phyloP scores from a whole-genome alignment of 2,797 vertebrate genomes.

The Florisuga fusca region DNA sequence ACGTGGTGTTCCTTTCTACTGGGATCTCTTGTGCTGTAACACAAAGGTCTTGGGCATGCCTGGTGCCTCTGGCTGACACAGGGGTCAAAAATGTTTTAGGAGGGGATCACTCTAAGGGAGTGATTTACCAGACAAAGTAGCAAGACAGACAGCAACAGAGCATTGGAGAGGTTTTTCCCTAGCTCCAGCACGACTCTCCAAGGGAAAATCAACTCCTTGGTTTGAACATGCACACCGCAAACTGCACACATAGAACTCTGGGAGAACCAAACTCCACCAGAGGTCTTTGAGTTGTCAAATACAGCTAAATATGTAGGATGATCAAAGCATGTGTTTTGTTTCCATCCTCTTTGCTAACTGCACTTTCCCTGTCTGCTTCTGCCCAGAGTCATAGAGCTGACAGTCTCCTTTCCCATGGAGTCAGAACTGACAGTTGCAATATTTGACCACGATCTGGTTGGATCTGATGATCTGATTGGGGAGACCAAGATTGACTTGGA shows the following conservation, averaged over 20 bases:
- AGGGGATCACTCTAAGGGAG: neutral
- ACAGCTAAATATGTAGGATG: neutral
- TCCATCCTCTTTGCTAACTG: neutral
- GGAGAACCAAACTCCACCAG: neutral
- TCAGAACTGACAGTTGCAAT: conserved; percentile 87
- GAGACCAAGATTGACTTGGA: conserved; percentile 92
- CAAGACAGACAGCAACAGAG: neutral
- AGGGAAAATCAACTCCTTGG: neutral
- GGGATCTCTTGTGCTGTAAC: neutral
- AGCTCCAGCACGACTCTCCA: neutral
- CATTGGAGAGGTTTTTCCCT: neutral
- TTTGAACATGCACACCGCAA: neutral
- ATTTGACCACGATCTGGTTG: conserved; percentile 91
- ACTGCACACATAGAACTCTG: neutral
- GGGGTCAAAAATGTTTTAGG: neutral
- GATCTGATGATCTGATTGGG: conserved; percentile 90
- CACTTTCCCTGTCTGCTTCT: neutral
- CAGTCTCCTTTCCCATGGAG: conserved; percentile 89
- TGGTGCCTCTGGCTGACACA: neutral
- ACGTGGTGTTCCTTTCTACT: neutral
- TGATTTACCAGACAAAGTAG: neutral
- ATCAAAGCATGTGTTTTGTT: neutral
- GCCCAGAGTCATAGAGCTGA: conserved; percentile 90
- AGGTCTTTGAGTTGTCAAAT: neutral
- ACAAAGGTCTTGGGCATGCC: neutral